Evolutionary conservation across 2,888 invertebrate species (phyloP), one percentile per base, ranked within the genome.

Genomic region (Leptinotarsa haldemani): DNA sequence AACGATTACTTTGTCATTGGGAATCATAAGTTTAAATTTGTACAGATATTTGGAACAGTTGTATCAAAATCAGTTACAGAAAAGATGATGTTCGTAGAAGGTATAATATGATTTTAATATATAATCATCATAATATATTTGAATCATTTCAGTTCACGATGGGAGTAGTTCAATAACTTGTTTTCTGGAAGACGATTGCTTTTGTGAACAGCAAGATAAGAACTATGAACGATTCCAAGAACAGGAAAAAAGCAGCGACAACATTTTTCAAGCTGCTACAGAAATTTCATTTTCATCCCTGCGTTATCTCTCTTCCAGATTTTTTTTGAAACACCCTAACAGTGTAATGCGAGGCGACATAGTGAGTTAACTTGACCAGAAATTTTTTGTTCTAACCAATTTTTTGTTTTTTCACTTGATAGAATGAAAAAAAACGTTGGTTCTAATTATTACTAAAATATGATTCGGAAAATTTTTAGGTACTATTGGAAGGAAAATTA

Each of bases 31-130:
- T 65, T 71, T 65, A 9, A 65, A 15, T 58, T 22, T 58, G 70
- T 65, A 22, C 47, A 46, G 13, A 46, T 65, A 71, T 65, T 46
- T 71, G 70, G 70, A 47, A 56, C 65, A 9, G 58, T 65, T 56
- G 9, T 71, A 40, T 65, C 56, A 7, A 65, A 64, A 58, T 46
- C 46, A 53, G 15, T 13, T 20, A 40, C 12, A 12, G 30, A 47
- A 5, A 50, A 53, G 1, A 71, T 20, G 40, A 15, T 71, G 5
- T 13, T 16, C 13, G 5, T 71, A 1, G 56, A 47, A 56, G 65
- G 70, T 71, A 71, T 13, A 53, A 15, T 22, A 12, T 1, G 2
- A 12, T 15, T 22, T 58, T 30, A 1, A 67, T 46, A 52, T 22
- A 40, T 50, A 5, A 5, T 25, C 4, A 25, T 15, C 25, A 50